A percentile compares a stretch with the other conserved stretches of the same genome.
Evolutionary conservation across 2,113 vertebrate genomes (phyloP).

Genomic region (Colius striatus): DNA sequence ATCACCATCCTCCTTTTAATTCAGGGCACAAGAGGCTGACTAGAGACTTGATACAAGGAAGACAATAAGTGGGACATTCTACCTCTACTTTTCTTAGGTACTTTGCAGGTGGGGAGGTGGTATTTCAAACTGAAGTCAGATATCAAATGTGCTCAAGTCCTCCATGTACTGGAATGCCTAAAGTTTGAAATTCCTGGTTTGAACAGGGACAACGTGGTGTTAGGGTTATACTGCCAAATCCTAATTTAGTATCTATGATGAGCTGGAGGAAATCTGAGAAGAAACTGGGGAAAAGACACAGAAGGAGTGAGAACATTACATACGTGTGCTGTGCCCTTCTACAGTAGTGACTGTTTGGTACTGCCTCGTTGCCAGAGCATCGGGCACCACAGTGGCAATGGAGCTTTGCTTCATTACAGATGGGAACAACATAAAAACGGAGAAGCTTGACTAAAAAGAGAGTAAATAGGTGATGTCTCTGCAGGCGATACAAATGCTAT

Average conservation of each 20-base stretch:
- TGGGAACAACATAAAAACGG: not conserved
- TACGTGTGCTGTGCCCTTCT: not conserved
- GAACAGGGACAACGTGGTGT: not conserved
- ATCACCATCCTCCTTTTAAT: not conserved
- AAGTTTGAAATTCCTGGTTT: not conserved
- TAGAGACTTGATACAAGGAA: not conserved
- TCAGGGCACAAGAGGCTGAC: not conserved
- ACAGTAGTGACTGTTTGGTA: not conserved
- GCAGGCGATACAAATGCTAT: not conserved
- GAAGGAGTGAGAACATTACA: rapidly evolving
- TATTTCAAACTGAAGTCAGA: not conserved
- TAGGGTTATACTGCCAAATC: not conserved
- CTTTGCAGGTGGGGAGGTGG: not conserved
- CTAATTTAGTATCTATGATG: not conserved
- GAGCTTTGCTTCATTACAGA: not conserved
- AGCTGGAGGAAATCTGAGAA: not conserved
- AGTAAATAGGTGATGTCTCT: not conserved
- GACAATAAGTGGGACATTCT: not conserved
- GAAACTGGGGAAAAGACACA: not conserved
- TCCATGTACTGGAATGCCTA: not conserved
- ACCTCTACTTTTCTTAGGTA: not conserved
- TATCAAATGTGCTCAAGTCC: too few species aligned
- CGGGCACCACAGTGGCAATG: rapidly evolving
- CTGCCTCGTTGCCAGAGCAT: rapidly evolving
- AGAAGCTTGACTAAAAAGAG: not conserved